A percentile compares a stretch with the other conserved stretches of the same genome.
Conservation (phyloP, 2,888 invertebrate species). For the Timandra comae region DNA sequence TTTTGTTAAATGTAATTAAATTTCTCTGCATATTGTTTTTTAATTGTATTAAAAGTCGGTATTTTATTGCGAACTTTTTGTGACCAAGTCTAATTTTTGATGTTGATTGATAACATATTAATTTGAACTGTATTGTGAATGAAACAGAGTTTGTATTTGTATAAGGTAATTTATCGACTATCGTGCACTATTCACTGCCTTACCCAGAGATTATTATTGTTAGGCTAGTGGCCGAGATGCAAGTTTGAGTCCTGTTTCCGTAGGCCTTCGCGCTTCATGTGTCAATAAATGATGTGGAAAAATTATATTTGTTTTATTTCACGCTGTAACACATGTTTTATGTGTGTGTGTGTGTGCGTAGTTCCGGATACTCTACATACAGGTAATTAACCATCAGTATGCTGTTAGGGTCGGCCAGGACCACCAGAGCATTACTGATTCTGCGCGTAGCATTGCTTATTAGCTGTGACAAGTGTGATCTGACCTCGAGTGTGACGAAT, state of each 20-base stretch:
- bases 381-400: no score
- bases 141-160: conserved; percentile 4
- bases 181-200: conserved; percentile 51
- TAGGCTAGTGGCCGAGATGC: conserved; percentile 46
- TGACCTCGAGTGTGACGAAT: no score
- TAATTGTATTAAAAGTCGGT: conserved; percentile 4
- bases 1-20: conserved; percentile 10
- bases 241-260: conserved; percentile 42
- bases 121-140: background rate
- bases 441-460: no score
- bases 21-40: conserved; percentile 7
- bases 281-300: conserved; percentile 69
- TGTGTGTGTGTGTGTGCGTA: no score
- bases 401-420: no score
- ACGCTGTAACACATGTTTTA: no score
- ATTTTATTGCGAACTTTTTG: background rate
- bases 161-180: conserved; percentile 10
- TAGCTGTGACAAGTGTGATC: no score
- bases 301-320: conserved; percentile 22
- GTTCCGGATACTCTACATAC: no score
- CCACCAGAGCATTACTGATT: no score
- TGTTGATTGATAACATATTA: background rate
- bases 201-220: conserved; percentile 50
- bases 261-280: conserved; percentile 66
- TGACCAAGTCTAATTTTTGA: background rate